Base-by-base conservation (phyloP, 2,888 invertebrate genomes). In the Pseudeuparius sepicola region DNA sequence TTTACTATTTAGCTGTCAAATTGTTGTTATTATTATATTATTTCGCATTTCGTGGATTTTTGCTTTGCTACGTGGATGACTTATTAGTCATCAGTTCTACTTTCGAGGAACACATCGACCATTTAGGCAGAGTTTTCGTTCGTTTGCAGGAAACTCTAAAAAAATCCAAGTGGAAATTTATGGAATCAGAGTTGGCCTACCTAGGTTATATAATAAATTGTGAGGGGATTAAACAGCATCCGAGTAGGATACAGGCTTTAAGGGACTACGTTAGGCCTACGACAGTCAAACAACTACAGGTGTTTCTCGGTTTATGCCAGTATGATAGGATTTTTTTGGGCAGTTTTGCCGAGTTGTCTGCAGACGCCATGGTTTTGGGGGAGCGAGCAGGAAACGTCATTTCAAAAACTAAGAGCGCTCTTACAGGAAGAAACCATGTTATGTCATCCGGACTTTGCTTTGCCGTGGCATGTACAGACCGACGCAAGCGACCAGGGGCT, bases 101-200 rank as follows among this genome's bases (percentile, higher is more conserved):
- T 24, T 28, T 46, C 11, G 38, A 43, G 37, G 24, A 41, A 11
- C 46, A 47, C 27, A 18, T 32, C 2, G 4, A 31, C 4, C 40
- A 49, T 13, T 23, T 50, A 6, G 23, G 35, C 11, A 26, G 10
- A 7, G 28, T 49, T 6, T 40, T 49, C 4, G 33, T 6, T 25
- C 48, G 3, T 5, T 18, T 3, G 10, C 32, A n/a, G 33, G 43
- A 4, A 40, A 49, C 46, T 5, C 13, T 49, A 2, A 45, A 42
- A 3, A 24, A 43, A 3, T 27, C 34, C 2, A 51, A 51, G 39
- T 49, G 40, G 7, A 13, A 35, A n/a, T 50, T 53, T 35, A 32
- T 43, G 4, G 30, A 38, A 16, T n/a, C 30, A 10, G 30, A 38
- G 23, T 24, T 38, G 5, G 13, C 25, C 5, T 51, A 48, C 26